Percentiles rank a stretch among this genome's conserved stretches.
Conservation (phyloP, 2,888 invertebrate species). For the Girardia tigrina region DNA sequence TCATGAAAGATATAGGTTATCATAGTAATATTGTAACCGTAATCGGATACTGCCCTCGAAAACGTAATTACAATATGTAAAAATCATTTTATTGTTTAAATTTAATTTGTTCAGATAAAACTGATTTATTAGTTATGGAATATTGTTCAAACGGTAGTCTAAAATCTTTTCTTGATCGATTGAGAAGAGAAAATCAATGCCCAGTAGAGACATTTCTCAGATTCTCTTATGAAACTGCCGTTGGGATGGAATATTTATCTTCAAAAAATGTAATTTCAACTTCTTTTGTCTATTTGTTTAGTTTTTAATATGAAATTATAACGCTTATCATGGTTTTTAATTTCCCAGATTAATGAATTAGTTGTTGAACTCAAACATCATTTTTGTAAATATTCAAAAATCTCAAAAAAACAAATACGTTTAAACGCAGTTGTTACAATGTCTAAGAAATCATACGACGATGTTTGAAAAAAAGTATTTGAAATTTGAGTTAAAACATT, state of each 20-base stretch:
- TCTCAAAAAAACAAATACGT: too few species aligned
- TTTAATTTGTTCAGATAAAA: too few species aligned
- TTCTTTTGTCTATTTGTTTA: too few species aligned
- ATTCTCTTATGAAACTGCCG: neutral
- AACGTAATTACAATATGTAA: neutral
- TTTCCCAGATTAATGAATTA: too few species aligned
- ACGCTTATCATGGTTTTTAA: too few species aligned
- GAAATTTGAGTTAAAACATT: too few species aligned
- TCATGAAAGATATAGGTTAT: neutral
- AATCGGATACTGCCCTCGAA: neutral
- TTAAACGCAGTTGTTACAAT: too few species aligned
- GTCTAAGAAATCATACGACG: too few species aligned
- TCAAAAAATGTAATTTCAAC: conserved; percentile 23
- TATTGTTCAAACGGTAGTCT: conserved; percentile 7
- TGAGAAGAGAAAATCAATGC: neutral
- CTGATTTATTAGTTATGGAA: conserved; percentile 15
- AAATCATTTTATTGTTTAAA: neutral
- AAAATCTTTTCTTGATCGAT: neutral
- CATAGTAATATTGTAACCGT: neutral
- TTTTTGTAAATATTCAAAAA: too few species aligned
- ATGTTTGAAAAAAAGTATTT: too few species aligned
- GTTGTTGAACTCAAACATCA: too few species aligned
- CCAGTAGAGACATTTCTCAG: neutral
- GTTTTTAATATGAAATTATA: too few species aligned
- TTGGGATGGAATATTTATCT: conserved; percentile 19